Percentiles rank a stretch among this genome's conserved stretches.
phyloP scores from a whole-genome alignment of 1,140 invertebrate species.

The Lordiphosa mommai region DNA sequence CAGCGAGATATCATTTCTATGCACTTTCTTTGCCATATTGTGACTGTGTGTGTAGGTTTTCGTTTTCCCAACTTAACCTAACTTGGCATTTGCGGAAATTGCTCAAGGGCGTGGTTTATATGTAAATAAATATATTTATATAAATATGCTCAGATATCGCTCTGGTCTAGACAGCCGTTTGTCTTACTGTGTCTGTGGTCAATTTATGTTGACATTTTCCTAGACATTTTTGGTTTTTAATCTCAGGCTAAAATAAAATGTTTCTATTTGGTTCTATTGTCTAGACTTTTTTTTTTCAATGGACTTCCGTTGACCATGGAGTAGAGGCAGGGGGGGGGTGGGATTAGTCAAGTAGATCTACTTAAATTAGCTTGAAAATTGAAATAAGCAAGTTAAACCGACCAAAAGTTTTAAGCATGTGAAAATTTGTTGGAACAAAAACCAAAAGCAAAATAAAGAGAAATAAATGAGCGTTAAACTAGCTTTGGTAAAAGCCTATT shows the following conservation, averaged over 20 bases:
- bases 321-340: neutral
- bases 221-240: constrained; percentile 21
- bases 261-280: constrained; percentile 7
- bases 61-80: constrained; percentile 43
- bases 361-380: neutral
- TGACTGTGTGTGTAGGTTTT: constrained; percentile 30
- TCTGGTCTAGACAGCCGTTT: constrained; percentile 8
- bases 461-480: too few species aligned
- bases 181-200: constrained; percentile 10
- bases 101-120: constrained; percentile 53
- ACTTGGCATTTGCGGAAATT: constrained; percentile 64
- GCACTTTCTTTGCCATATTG: constrained; percentile 13
- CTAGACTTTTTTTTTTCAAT: constrained; percentile 3
- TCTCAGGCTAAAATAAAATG: constrained; percentile 6
- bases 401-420: too few species aligned
- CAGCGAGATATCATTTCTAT: constrained; percentile 24
- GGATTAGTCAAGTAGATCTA: neutral
- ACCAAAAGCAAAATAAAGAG: too few species aligned
- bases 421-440: too few species aligned
- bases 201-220: constrained; percentile 62
- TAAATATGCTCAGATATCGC: neutral
- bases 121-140: constrained; percentile 7
- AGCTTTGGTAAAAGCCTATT: too few species aligned
- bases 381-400: too few species aligned
- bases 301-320: constrained; percentile 34